Base-by-base conservation (phyloP, 2,797 vertebrate genomes). In the Emys orbicularis region DNA sequence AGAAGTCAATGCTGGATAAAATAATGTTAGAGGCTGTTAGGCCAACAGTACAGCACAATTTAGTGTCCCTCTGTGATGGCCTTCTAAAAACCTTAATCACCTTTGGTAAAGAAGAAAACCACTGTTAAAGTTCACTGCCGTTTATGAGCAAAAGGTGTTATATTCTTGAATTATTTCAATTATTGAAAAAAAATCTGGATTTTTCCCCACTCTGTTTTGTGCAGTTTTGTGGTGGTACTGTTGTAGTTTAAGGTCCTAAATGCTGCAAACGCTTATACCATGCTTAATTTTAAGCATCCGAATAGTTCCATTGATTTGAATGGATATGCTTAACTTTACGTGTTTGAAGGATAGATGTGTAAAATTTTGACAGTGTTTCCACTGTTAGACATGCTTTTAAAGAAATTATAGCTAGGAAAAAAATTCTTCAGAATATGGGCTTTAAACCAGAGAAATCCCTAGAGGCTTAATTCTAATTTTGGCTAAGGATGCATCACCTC, bases 1-100 rank as follows among this genome's bases (percentile, higher is more conserved):
- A 96, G 96, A 97, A 98, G 97, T 97, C 97, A 98, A 23, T 94
- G 37, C 77, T 92, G 95, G 94, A 89, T 96, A 96, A 96, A 98
- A 96, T 97, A 96, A 97, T 97, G 95, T 56, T 90, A 90, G 94
- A 94, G 93, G 97, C 95, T 96, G 95, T 98, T 97, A 97, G 96
- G 95, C 80, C 97, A 96, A 87, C 94, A 91, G 95, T 95, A 92
- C 81, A 86, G 25, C 81, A 96, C 57, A 91, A 97, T 98, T 98
- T 97, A 98, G 89, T 91, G 92, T 88, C 83, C 96, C 92, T 83
- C 80, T 90, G 92, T 82, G 95, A 34, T 91, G 92, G 93, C 95
- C 95, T 96, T 95, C 95, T 92, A n/a, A 94, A 98, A 97, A 52
- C 89, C 79, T 94, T 90, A 56, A 92, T 97, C 81, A 93, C 84